Evolutionary conservation across 2,888 invertebrate genomes (phyloP).

Genomic region (Caenorhabditis uteleia): DNA sequence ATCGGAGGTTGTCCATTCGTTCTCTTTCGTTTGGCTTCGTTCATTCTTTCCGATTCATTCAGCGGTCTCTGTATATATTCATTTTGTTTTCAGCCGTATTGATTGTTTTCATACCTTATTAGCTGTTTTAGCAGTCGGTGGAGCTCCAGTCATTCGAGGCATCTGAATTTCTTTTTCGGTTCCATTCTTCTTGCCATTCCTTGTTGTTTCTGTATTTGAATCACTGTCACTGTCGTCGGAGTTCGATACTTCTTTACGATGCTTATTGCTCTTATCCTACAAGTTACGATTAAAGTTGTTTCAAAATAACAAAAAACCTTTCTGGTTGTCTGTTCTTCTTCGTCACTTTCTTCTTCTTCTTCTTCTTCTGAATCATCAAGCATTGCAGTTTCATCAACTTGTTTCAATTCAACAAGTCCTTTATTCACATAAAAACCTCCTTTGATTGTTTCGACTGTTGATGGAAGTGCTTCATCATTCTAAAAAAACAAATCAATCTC

Average conservation of each 20-base stretch:
- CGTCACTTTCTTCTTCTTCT: not conserved
- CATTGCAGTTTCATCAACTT: not conserved
- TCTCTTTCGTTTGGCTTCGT: not conserved
- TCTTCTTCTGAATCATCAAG: not conserved
- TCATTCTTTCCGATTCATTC: not conserved
- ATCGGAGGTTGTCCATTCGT: not conserved
- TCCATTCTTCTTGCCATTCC: not conserved
- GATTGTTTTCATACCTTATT: too few relatives aligned
- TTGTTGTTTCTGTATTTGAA: not conserved
- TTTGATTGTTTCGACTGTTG: slow-evolving; percentile 7
- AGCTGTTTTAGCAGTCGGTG: too few relatives aligned
- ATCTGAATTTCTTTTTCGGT: not conserved
- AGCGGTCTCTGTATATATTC: not conserved
- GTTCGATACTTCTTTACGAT: too few relatives aligned
- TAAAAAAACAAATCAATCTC: not conserved
- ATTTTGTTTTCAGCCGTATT: not conserved
- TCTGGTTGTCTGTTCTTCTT: not conserved
- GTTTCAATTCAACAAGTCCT: slow-evolving; percentile 3
- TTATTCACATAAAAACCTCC: slow-evolving; percentile 9
- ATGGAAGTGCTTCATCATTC: slow-evolving; percentile 3
- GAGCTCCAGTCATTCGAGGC: slow-evolving; percentile 1
- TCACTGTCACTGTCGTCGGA: too few relatives aligned
- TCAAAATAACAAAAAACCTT: not conserved
- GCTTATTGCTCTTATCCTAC: not conserved
- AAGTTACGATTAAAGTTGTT: not conserved